Base-by-base conservation (phyloP, 1,140 invertebrate species). In the Condylostylus longicornis region DNA sequence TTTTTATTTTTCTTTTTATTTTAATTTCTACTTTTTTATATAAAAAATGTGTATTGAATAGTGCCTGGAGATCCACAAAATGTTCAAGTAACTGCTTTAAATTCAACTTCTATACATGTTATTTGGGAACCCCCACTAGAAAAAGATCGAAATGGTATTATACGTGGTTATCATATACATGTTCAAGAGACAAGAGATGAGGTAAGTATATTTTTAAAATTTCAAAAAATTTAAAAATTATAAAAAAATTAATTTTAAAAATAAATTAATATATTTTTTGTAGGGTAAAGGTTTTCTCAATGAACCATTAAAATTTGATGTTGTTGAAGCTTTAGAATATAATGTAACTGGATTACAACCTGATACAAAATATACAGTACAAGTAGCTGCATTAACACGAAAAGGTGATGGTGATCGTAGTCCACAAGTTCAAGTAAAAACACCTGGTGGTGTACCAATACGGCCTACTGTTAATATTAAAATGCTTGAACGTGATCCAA, bases 61-160 rank as follows among this genome's bases (percentile, higher is more conserved):
- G 93, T 98, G 67, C 93, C 93, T 42, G 90, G 90, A 43, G 82
- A 93, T 65, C 93, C 93, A 29, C 79, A 85, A 57, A 82, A 89
- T 50, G 87, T 98, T 21, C 79, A 76, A 61, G 83, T 79, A 2
- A 74, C 70, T 32, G 68, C 82, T 5, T 71, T 95, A 53, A 97
- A 96, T 67, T 96, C 90, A 1, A 95, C 90, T 2, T 77, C 87
- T 5, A 80, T 97, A 46, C 76, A 79, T 50, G 88, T 96, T 7
- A 72, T 77, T 32, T 97, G 93, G 93, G 79, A 83, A 52, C 81
- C 86, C 1, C 93, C 93, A 1, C 69, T 72, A 35, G 76, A 82
- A 41, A 86, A 87, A 51, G 87, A 95, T 46, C 78, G 83, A 40
- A 91, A 96, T 62, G 93, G 93, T n/a, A 79, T 96, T 34, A 95